Conservation (phyloP, 2,797 vertebrate genomes). For the Tarsius wallacei region DNA sequence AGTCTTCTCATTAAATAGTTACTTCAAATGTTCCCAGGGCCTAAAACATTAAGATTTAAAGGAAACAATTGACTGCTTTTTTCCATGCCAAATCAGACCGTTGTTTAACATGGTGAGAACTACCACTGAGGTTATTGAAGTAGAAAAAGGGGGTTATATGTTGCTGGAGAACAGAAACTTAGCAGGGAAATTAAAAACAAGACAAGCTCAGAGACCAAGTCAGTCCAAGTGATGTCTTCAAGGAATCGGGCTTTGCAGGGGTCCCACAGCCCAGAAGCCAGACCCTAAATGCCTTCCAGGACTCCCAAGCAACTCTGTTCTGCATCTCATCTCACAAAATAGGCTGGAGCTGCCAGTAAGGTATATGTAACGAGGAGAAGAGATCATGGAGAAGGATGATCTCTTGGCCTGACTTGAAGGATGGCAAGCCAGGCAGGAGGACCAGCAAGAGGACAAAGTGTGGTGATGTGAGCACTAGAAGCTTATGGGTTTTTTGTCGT, state of each 20-base stretch:
- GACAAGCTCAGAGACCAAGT: background rate
- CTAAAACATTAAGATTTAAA: slow-evolving; percentile 87
- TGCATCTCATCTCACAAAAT: background rate
- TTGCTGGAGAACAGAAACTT: slow-evolving; percentile 77
- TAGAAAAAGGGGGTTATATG: slow-evolving; percentile 79
- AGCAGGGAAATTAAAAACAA: slow-evolving; percentile 69
- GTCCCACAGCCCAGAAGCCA: background rate
- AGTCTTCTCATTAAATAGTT: slow-evolving; percentile 86
- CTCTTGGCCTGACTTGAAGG: background rate
- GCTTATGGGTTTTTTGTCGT: background rate
- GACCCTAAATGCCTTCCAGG: background rate
- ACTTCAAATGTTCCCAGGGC: slow-evolving; percentile 84
- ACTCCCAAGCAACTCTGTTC: background rate
- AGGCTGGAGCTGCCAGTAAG: background rate
- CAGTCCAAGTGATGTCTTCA: background rate
- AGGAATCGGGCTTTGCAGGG: background rate
- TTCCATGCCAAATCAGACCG: slow-evolving; percentile 83
- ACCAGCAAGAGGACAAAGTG: background rate
- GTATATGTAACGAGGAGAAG: background rate
- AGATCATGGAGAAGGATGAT: background rate
- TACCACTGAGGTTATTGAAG: slow-evolving; percentile 74
- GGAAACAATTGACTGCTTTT: slow-evolving; percentile 81
- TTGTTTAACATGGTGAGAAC: slow-evolving; percentile 84
- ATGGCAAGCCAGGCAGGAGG: background rate
- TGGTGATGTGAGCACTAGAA: fast-evolving